Percentiles rank a stretch among this genome's conserved stretches.
These are phyloP conservation scores for Epinotia brunnichana DNA, from an alignment of 2,888 invertebrate species.

Conservation along the genomic window DNA sequence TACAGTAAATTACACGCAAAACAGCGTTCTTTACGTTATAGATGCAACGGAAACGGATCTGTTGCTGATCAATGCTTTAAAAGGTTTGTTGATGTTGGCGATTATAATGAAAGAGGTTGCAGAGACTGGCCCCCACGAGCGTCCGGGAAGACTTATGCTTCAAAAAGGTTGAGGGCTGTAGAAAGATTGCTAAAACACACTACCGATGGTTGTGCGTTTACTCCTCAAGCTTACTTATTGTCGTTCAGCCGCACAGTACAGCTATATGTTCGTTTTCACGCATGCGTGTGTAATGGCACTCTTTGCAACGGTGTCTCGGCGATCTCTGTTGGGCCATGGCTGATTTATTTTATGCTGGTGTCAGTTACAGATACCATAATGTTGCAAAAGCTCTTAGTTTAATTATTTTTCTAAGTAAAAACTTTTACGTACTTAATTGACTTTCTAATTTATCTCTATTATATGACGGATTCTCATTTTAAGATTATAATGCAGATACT, in stretches of 20 bases:
- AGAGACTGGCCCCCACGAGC: slow-evolving; percentile 51
- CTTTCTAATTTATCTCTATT: background rate
- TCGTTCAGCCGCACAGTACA: slow-evolving; percentile 9
- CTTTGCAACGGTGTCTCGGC: slow-evolving; percentile 13
- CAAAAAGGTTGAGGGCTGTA: slow-evolving; percentile 49
- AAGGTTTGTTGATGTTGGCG: slow-evolving; percentile 57
- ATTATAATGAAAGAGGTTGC: slow-evolving; percentile 62
- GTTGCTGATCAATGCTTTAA: slow-evolving; percentile 54
- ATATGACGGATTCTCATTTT: no score
- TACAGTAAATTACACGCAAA: background rate
- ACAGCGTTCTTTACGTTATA: slow-evolving; percentile 13
- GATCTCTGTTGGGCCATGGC: no score
- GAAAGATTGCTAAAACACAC: slow-evolving; percentile 50
- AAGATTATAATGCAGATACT: no score
- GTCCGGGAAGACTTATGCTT: slow-evolving; percentile 52
- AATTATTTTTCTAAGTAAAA: background rate
- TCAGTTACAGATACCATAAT: background rate
- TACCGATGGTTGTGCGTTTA: background rate
- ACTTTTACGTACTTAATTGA: background rate
- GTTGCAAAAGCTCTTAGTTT: background rate
- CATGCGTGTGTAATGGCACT: slow-evolving; percentile 9
- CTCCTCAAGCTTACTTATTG: slow-evolving; percentile 7
- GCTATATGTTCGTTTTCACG: slow-evolving; percentile 17
- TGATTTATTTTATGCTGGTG: no score
- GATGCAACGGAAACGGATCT: slow-evolving; percentile 37